A percentile compares a stretch with the other conserved stretches of the same genome.
phyloP scores from a whole-genome alignment of 2,888 invertebrate species.

The Epinotia ramella region DNA sequence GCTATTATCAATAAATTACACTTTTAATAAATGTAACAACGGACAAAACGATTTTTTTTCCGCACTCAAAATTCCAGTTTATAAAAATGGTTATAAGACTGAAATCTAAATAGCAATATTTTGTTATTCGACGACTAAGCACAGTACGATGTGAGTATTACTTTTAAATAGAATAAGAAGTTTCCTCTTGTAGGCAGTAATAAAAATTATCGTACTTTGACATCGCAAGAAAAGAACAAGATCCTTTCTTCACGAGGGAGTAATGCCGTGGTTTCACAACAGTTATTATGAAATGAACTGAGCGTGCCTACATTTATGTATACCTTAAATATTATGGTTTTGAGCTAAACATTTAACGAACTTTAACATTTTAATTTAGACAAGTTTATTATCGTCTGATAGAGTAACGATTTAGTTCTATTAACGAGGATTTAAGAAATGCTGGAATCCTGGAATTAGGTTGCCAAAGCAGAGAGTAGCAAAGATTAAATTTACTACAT shows the following conservation, averaged over 20 bases:
- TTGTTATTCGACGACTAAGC: not conserved
- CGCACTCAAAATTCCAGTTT: not conserved
- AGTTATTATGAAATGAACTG: not conserved
- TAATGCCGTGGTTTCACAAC: not conserved
- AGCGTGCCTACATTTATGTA: not conserved
- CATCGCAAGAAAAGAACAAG: conserved; percentile 17
- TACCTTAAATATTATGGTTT: not conserved
- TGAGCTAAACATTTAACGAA: not conserved
- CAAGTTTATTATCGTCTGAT: no score
- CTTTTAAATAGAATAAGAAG: not conserved
- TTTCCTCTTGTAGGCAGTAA: conserved; percentile 22
- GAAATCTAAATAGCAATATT: not conserved
- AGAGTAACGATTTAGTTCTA: no score
- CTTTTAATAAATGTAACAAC: not conserved
- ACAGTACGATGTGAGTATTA: not conserved
- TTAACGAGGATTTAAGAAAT: no score
- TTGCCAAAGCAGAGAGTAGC: no score
- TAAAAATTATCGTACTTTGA: conserved; percentile 42
- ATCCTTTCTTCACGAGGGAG: not conserved
- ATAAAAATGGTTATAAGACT: not conserved
- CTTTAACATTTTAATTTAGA: no score
- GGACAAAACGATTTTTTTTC: not conserved
- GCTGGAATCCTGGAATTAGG: no score
- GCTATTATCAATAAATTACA: no score
- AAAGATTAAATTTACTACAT: no score